Conservation (phyloP, 2,797 vertebrate genomes). For the Naso thynnoides region DNA sequence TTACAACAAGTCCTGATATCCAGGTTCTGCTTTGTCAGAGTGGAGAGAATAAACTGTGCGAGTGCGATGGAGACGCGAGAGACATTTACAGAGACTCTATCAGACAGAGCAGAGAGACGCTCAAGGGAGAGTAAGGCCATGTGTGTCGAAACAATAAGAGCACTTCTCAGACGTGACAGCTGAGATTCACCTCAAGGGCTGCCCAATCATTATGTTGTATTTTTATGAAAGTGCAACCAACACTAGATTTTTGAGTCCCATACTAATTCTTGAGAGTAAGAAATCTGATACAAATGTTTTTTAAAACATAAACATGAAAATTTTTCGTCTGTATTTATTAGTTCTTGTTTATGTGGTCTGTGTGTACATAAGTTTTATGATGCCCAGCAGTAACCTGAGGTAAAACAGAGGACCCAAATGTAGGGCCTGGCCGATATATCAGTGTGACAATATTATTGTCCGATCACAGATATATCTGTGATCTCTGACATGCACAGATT, state of each 20-base stretch:
- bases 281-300: not conserved
- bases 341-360: no score
- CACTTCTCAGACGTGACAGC: constrained; percentile 24
- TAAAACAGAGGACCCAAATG: not conserved
- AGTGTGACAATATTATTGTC: no score
- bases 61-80: no score
- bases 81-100: no score
- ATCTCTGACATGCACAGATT: no score
- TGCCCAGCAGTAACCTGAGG: not conserved
- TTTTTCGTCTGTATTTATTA: no score
- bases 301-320: not conserved
- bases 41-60: constrained; percentile 1
- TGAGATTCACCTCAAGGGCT: constrained; percentile 17
- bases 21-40: constrained; percentile 21
- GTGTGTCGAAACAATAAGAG: constrained; percentile 44
- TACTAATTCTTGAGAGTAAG: not conserved
- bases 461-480: no score
- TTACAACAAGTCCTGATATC: constrained; percentile 30
- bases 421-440: no score
- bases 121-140: constrained; percentile 19
- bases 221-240: not conserved
- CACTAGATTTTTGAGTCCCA: not conserved
- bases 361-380: no score
- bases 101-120: constrained; percentile 34
- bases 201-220: not conserved